A percentile compares a stretch with the other conserved stretches of the same genome.
Conservation (phyloP, 2,113 vertebrate genomes). For the Xenopus borealis region DNA sequence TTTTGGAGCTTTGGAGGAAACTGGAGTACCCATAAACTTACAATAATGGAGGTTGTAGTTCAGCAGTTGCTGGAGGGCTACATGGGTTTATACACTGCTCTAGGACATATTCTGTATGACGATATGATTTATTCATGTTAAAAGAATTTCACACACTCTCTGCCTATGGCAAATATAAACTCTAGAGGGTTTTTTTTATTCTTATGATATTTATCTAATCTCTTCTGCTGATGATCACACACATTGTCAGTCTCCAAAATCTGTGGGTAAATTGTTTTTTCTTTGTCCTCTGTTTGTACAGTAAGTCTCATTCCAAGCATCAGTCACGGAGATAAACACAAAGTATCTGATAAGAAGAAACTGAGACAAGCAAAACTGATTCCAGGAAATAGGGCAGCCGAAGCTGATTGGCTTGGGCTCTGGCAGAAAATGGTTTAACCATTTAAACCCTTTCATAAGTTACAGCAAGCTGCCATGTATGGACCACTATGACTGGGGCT, state of each 20-base stretch:
- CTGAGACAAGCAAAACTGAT: slow-evolving; percentile 8
- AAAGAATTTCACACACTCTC: background rate
- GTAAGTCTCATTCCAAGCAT: slow-evolving; percentile 14
- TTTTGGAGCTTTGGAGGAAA: too few relatives aligned
- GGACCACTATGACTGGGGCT: too few relatives aligned
- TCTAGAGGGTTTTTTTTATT: background rate
- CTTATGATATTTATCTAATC: slow-evolving; percentile 26
- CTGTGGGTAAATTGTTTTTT: slow-evolving; percentile 11
- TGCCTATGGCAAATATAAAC: background rate
- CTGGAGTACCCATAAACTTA: too few relatives aligned
- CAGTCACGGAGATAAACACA: background rate
- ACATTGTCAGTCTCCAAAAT: background rate
- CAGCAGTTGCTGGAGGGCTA: background rate
- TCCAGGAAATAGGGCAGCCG: background rate
- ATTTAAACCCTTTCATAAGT: background rate
- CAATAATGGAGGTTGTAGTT: background rate
- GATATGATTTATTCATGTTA: background rate
- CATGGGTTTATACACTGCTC: too few relatives aligned
- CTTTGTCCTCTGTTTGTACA: slow-evolving; percentile 19
- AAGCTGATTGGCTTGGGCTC: background rate
- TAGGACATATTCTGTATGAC: background rate
- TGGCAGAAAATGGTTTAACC: background rate
- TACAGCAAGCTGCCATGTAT: background rate
- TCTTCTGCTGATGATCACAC: slow-evolving; percentile 6
- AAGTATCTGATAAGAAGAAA: slow-evolving; percentile 7